These are phyloP conservation scores for Arge pagana DNA, from an alignment of 2,888 invertebrate genomes.

Conservation along the genomic window DNA sequence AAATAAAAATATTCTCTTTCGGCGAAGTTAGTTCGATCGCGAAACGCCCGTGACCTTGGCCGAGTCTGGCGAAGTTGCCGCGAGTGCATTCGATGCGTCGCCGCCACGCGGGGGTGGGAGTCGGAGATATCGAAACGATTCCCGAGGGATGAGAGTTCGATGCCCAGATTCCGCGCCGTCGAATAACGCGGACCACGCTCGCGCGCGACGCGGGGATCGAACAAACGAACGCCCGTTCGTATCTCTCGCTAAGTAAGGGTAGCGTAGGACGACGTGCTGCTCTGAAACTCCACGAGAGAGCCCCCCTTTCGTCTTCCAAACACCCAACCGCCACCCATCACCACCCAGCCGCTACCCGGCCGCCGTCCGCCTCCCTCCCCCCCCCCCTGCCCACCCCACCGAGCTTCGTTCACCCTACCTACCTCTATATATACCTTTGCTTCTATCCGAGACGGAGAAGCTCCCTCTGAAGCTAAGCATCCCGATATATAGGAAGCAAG, in stretches of 20 bases:
- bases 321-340: conserved; percentile 38
- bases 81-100: background rate
- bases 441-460: conserved; percentile 40
- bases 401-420: conserved; percentile 16
- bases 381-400: conserved; percentile 15
- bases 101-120: background rate
- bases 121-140: background rate
- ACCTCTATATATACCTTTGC: conserved; percentile 37
- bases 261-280: conserved; percentile 28
- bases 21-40: background rate
- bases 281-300: conserved; percentile 23
- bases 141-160: background rate
- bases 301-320: conserved; percentile 33
- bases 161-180: background rate
- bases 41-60: background rate
- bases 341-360: conserved; percentile 36
- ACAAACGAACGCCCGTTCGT: conserved; percentile 29
- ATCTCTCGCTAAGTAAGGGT: conserved; percentile 38
- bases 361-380: conserved; percentile 24
- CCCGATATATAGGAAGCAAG: conserved; percentile 24
- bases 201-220: too few relatives aligned
- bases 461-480: conserved; percentile 29
- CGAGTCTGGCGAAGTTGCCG: background rate
- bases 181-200: too few relatives aligned
- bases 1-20: background rate